Evolutionary conservation across 2,113 vertebrate genomes (phyloP), one percentile per base, ranked within the genome.

Genomic region (Rafetus swinhoei): DNA sequence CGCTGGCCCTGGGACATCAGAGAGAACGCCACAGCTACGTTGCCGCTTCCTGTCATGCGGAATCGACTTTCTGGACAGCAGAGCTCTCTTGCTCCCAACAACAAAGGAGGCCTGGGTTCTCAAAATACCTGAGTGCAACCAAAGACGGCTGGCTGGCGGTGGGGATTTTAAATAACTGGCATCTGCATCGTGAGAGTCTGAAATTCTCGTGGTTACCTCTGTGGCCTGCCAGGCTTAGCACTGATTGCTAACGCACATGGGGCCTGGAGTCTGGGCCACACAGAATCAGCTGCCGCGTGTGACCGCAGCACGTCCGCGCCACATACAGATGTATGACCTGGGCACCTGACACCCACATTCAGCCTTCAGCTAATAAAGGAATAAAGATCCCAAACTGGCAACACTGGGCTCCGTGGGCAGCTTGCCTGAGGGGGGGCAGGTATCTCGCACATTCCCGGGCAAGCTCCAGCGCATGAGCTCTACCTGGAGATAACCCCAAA

Each of bases 161-260:
- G 77, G 45, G 2, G 53, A n/a, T 16, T 14, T 79, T 25, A 10
- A 16, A 57, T 9, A 15, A 21, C n/a, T 39, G 39, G 45, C 53
- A 50, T 12, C 9, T 19, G 15, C 24, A 15, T 52, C 81, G 52
- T 2, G 0, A 27, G 0, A 0, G 35, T 15, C 65, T 9, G 53
- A 27, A 69, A 57, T 14, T 45, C 29, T n/a, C 35, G 39, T 53
- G 24, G 35, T 19, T n/a, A 22, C 59, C 79, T 69, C 54, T 45
- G 12, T 0, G 18, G 0, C 1, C 0, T 18, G 65, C 52, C 0
- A 1, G 15, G 24, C 29, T 7, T 0, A 0, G 56, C 1, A 0
- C 56, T 90, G 25, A 39, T 18, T 0, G 0, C 14, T 39, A 32
- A 22, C 89, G 55, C 2, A 0, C 14, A 39, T 35, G 4, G 6